Evolutionary conservation across 2,113 vertebrate genomes (phyloP), one percentile per base, ranked within the genome.

Genomic region (Lichenostomus cassidix): DNA sequence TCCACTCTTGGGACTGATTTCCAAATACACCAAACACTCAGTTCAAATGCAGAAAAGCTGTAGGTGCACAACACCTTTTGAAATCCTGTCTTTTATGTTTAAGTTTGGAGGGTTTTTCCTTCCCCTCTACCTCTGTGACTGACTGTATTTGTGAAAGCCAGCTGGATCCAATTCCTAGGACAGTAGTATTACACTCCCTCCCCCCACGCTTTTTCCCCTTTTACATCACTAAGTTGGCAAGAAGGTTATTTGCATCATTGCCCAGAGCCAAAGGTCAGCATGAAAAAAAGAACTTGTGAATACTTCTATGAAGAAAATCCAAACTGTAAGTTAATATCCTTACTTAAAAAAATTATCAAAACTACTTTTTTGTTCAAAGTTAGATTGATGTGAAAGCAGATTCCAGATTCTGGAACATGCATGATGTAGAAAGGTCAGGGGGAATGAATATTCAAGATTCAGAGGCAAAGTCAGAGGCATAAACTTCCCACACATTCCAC

Each of bases 191-290:
- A 68, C 41, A 77, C 21, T 78, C 9, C 14, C 9, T 7, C n/a
- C 71, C 14, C 27, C 9, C 11, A 21, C 15, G 33, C 2, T 78
- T 92, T 91, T 95, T 87, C 92, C 67, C 63, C 11, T 93, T 97
- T 96, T 95, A 91, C 83, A 92, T 94, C 94, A 96, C 73, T 70
- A 70, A 50, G 44, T 94, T 97, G 96, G 95, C 95, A 96, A 87
- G 87, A 90, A 53, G 83, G 90, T 94, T 94, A 91, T 74, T 96
- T 92, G 79, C 86, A 97, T 85, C 49, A 53, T 50, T 62, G 63
- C 78, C 73, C 83, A 91, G 68, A 95, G 92, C 77, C 94, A 96
- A 96, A 96, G 92, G 89, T 92, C 93, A 94, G n/a, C 47, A 37
- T 73, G 70, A 94, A 92, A 92, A 94, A 91, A 90, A 90, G 64